Evolutionary conservation across 2,888 invertebrate species (phyloP), one percentile per base, ranked within the genome.

Genomic region (Parnassius mnemosyne): DNA sequence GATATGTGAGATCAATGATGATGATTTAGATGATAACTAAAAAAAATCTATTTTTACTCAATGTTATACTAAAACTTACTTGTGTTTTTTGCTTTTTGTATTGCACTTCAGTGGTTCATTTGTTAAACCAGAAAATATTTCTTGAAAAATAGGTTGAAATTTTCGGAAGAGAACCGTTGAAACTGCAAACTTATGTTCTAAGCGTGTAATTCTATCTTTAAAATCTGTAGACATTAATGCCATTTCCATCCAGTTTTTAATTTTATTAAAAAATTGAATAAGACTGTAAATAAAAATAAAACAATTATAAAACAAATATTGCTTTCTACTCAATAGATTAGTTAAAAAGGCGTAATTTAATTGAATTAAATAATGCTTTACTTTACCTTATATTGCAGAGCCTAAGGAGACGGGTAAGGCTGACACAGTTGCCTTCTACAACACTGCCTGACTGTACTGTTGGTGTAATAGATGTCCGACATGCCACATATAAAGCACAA

Each of bases 231-330:
- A 94, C 86, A 98, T 93, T 68, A 95, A 95, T 1, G 97, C 95
- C 97, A 99, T 98, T 75, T 98, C 97, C 65, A 96, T 95, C 99
- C 99, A 99, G 78, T 95, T 95, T 80, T 97, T 96, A 77, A 98
- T 97, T 91, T 98, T 98, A 68, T 94, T 94, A 79, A 99, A 98
- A 87, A 99, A 99, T 76, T 98, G 96, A 66, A 96, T 95, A 66
- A 99, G 92, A 79, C 98, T 98, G 89, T 65, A 92, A 91, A 69
- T 71, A 68, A 47, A 13, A 60, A 44, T 60, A 10, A 67, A 64
- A 56, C 34, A 20, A 55, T 54, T 42, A 43, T 46, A 1, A 51
- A 10, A 11, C 9, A 44, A 56, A 50, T 20, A 50, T n/a, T 16
- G 16, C 2, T 44, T 10, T 16, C 46, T 50, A 25, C 9, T 10